Conservation (phyloP, 2,113 vertebrate species). For the Brachyhypopomus gauderio region DNA sequence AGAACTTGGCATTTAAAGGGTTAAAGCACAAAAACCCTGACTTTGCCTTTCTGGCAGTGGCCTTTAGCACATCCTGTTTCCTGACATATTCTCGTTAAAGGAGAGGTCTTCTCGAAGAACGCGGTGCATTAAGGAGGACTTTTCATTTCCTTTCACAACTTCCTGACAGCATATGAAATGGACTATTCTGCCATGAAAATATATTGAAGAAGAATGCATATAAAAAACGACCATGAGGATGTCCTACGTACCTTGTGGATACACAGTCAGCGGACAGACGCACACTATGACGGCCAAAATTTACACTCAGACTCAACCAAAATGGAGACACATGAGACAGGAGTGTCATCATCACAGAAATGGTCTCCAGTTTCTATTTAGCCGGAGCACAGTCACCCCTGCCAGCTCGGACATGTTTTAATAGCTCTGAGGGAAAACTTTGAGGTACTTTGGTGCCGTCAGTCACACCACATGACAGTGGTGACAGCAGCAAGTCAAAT, state of each 20-base stretch:
- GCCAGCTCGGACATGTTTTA: not conserved
- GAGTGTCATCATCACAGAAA: not conserved
- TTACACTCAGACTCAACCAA: too few species aligned
- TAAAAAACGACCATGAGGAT: too few species aligned
- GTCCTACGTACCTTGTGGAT: too few species aligned
- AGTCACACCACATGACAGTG: not conserved
- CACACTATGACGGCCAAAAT: too few species aligned
- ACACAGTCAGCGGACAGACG: too few species aligned
- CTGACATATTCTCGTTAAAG: not conserved
- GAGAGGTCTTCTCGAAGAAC: not conserved
- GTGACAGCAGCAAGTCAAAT: not conserved
- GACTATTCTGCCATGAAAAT: not conserved
- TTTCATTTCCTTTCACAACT: not conserved
- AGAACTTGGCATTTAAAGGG: not conserved
- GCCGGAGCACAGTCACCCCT: not conserved
- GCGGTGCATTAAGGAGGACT: not conserved
- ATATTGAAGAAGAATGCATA: not conserved
- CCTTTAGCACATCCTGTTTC: not conserved
- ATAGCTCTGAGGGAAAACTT: not conserved
- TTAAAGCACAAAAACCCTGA: not conserved
- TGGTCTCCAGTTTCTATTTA: conserved; percentile 3
- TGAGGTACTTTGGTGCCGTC: conserved; percentile 3
- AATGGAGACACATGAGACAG: too few species aligned
- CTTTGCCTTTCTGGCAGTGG: not conserved
- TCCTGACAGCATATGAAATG: not conserved